Percentiles rank a stretch among this genome's conserved stretches.
phyloP scores from a whole-genome alignment of 2,888 invertebrate species.

The Temnothorax rugatulus region DNA sequence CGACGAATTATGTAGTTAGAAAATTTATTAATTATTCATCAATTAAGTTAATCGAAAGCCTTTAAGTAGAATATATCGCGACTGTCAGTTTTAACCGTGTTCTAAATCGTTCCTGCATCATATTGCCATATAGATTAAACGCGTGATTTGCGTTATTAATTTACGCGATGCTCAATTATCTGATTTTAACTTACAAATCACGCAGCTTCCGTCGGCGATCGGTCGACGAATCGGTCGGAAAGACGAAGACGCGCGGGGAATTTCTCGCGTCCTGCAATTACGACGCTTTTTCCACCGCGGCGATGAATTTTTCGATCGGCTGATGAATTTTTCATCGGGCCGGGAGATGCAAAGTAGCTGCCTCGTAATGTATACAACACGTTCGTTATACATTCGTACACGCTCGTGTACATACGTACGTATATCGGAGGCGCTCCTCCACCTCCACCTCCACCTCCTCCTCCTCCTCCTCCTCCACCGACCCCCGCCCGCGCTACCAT shows the following conservation, averaged over 20 bases:
- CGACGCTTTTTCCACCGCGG: conserved; percentile 64
- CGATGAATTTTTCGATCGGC: conserved; percentile 39
- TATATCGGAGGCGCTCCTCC: conserved; percentile 65
- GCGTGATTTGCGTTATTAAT: not conserved
- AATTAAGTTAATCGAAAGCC: not conserved
- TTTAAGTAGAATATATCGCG: not conserved
- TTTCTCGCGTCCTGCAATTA: conserved; percentile 52
- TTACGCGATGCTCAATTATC: not conserved
- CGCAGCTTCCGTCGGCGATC: not conserved
- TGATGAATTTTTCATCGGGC: conserved; percentile 82
- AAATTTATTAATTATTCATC: not conserved
- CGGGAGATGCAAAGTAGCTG: conserved; percentile 77
- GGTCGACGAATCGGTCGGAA: conserved; percentile 57
- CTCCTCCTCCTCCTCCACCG: conserved; percentile 27
- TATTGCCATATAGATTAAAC: not conserved
- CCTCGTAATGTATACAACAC: conserved; percentile 81
- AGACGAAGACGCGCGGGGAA: conserved; percentile 13
- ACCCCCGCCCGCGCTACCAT: conserved; percentile 27
- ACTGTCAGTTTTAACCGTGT: not conserved
- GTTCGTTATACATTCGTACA: conserved; percentile 79
- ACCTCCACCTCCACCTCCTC: conserved; percentile 12
- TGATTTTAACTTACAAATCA: not conserved
- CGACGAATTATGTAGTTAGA: not conserved
- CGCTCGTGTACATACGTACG: conserved; percentile 68
- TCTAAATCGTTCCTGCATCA: not conserved